phyloP scores from a whole-genome alignment of 2,113 vertebrate genomes.

The Boulengeromyrus knoepffleri region DNA sequence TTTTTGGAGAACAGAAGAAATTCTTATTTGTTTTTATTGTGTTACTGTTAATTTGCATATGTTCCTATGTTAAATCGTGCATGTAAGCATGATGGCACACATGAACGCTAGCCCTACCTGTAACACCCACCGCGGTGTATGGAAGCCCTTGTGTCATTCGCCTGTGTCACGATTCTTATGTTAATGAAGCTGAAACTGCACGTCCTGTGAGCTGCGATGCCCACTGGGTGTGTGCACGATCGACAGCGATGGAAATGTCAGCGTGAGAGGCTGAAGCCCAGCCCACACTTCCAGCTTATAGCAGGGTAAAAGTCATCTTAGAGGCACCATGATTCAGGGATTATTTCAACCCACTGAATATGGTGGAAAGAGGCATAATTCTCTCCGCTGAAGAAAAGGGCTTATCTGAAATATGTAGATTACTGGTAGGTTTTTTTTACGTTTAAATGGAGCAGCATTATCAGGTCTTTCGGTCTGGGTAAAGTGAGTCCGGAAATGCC shows the following conservation, averaged over 20 bases:
- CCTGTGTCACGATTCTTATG: slow-evolving; percentile 36
- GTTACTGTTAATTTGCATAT: neutral
- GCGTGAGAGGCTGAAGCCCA: neutral
- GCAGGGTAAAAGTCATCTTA: neutral
- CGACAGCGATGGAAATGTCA: slow-evolving; percentile 9
- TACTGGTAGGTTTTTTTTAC: neutral
- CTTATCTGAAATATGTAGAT: neutral
- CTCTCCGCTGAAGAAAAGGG: neutral
- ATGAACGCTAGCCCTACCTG: neutral
- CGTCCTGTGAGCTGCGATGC: slow-evolving; percentile 12
- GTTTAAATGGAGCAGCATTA: neutral
- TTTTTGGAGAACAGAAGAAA: neutral
- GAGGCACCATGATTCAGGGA: slow-evolving; percentile 25
- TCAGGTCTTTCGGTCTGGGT: neutral
- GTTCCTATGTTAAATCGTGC: neutral
- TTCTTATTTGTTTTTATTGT: neutral
- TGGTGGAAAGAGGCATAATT: neutral
- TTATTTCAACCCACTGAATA: neutral
- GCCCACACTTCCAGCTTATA: neutral
- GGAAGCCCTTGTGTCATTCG: neutral
- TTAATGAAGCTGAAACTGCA: slow-evolving; percentile 36
- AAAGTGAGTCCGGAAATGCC: neutral
- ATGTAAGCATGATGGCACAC: neutral
- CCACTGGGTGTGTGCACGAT: slow-evolving; percentile 13
- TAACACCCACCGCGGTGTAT: neutral